These are phyloP conservation scores for Sarotherodon lohbergeri DNA, from an alignment of 2,113 vertebrate species.

Conservation along the genomic window DNA sequence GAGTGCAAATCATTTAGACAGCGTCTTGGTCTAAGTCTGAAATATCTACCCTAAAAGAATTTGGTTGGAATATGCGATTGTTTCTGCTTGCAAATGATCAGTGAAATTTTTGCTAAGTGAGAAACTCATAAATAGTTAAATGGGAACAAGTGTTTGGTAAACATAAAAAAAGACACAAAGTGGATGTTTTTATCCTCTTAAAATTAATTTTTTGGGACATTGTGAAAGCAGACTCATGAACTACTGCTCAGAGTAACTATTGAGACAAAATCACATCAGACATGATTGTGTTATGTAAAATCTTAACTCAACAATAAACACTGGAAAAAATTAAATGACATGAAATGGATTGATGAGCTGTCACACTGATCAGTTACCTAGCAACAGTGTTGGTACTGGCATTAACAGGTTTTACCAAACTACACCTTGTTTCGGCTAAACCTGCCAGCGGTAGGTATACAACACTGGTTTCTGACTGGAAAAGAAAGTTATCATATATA, in stretches of 20 bases:
- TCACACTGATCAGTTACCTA: slow-evolving; percentile 40
- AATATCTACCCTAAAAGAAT: neutral
- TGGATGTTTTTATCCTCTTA: neutral
- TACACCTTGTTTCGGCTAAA: neutral
- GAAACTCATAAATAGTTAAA: neutral
- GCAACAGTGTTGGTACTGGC: slow-evolving; percentile 45
- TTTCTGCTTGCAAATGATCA: neutral
- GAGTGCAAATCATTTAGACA: neutral
- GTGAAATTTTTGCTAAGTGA: neutral
- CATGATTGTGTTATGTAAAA: neutral
- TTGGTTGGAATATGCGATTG: neutral
- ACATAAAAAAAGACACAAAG: neutral
- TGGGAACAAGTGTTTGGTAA: neutral
- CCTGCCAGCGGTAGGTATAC: neutral
- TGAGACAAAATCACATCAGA: neutral
- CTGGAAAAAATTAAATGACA: neutral
- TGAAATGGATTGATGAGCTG: slow-evolving; percentile 11
- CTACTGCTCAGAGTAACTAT: neutral
- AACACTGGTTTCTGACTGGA: neutral
- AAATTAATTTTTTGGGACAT: neutral
- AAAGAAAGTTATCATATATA: neutral
- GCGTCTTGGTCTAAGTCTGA: neutral
- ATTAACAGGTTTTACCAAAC: slow-evolving; percentile 12
- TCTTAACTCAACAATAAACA: neutral
- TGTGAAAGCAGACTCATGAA: neutral